phyloP scores from a whole-genome alignment of 1,140 invertebrate genomes.

The Zophobas morio region DNA sequence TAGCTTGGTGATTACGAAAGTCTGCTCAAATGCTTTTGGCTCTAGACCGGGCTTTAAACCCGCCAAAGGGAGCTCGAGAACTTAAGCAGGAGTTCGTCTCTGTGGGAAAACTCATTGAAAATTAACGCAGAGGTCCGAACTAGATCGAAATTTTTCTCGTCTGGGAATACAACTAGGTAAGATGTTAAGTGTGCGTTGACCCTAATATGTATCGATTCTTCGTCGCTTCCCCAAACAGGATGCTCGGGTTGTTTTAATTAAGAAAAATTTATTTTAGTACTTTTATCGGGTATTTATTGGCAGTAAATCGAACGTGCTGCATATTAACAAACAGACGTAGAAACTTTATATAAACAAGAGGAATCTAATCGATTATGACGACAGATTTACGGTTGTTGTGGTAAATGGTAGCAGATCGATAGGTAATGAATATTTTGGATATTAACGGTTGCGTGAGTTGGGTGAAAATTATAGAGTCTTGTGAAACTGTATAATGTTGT shows the following conservation, averaged over 20 bases:
- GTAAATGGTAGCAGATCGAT: background rate
- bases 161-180: too few species aligned
- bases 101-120: too few species aligned
- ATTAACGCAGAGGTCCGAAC: too few species aligned
- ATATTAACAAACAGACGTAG: background rate
- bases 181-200: background rate
- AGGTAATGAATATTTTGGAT: background rate
- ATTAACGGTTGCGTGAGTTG: background rate
- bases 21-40: too few species aligned
- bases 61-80: too few species aligned
- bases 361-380: background rate
- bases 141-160: too few species aligned
- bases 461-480: background rate
- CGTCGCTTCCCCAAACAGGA: background rate
- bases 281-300: constrained; percentile 11
- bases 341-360: constrained; percentile 1
- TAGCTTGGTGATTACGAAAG: too few species aligned
- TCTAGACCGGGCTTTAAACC: too few species aligned
- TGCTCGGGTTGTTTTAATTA: background rate
- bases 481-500: too few species aligned
- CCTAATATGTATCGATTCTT: constrained; percentile 8
- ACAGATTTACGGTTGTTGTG: constrained; percentile 3
- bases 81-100: too few species aligned
- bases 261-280: background rate
- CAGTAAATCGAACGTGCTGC: background rate